phyloP scores from a whole-genome alignment of 2,113 vertebrate species.

The Cephalophus harveyi region DNA sequence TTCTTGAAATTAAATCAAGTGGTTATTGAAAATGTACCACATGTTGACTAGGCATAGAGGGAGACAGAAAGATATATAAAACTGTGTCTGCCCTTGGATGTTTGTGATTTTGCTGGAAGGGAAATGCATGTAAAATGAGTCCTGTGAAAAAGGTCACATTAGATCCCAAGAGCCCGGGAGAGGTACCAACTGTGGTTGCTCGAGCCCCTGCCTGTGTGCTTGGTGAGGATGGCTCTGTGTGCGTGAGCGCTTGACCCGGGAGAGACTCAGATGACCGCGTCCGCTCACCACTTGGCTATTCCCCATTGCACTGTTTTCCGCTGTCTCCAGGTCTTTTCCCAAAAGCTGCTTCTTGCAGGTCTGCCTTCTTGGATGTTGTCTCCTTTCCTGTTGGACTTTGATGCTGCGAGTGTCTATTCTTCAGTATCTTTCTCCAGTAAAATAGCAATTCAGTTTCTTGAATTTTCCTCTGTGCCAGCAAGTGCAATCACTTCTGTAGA shows the following conservation, averaged over 20 bases:
- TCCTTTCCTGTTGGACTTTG: background rate
- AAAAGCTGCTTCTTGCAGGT: background rate
- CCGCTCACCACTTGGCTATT: background rate
- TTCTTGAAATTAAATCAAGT: background rate
- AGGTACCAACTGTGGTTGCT: background rate
- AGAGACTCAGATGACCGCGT: background rate
- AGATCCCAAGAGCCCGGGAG: background rate
- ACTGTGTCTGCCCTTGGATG: background rate
- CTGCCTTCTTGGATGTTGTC: background rate
- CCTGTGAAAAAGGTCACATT: background rate
- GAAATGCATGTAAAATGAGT: background rate
- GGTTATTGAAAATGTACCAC: background rate
- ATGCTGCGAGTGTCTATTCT: rapidly evolving
- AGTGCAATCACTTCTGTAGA: background rate
- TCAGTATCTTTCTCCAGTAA: background rate
- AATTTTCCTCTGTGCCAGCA: background rate
- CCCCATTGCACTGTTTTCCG: background rate
- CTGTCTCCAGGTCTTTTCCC: background rate
- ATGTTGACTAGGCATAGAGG: background rate
- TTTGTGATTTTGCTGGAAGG: background rate
- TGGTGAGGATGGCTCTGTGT: rapidly evolving
- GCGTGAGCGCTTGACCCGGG: rapidly evolving
- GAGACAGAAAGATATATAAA: background rate
- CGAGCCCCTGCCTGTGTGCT: rapidly evolving
- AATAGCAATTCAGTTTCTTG: background rate